Evolutionary conservation across 2,113 vertebrate genomes (phyloP), one percentile per base, ranked within the genome.

Genomic region (Pyrgilauda ruficollis): DNA sequence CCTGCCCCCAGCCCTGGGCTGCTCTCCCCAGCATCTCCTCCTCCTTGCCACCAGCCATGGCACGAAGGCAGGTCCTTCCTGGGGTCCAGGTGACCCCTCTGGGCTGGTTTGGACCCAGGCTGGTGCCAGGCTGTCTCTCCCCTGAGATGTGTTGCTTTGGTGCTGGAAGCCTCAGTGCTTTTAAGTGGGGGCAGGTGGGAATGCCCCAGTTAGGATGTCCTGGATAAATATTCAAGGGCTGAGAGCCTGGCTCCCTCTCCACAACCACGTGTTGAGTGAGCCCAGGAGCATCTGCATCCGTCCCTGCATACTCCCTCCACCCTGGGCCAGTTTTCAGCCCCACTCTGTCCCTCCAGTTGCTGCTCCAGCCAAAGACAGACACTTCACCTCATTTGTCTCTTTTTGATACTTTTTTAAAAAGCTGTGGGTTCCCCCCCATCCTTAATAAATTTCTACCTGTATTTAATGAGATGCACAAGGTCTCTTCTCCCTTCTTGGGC

Each of bases 401-500:
- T 96, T 94, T 96, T 95, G 88, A 94, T 96, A 96, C 93, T 74
- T 93, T 93, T 96, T 95, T 91, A 10, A 58, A 86, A 93, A 88
- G 88, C 76, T 83, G 76, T 89, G 90, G 59, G 59, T 10, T 82
- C 27, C 1, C 1, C 4, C 20, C 37, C 28, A 27, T 27, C 73
- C 30, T 47, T 61, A 92, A 94, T 95, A 95, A 94, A 95, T 96
- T 93, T 94, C 90, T 96, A 93, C 90, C n/a, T 84, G 93, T 97
- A 95, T 96, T 97, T 97, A 96, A 96, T 59, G 79, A 92, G 61
- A 81, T 1, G 2, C 41, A 31, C 1, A 0, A 70, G n/a, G 35
- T 49, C 30, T 59, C 24, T 37, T 62, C 30, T 86, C 39, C 53
- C 14, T 83, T 69, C 50, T 41, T 0, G 1, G 20, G 53, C 0